Base-by-base conservation (phyloP, 2,113 vertebrate species). In the Tetrax tetrax region DNA sequence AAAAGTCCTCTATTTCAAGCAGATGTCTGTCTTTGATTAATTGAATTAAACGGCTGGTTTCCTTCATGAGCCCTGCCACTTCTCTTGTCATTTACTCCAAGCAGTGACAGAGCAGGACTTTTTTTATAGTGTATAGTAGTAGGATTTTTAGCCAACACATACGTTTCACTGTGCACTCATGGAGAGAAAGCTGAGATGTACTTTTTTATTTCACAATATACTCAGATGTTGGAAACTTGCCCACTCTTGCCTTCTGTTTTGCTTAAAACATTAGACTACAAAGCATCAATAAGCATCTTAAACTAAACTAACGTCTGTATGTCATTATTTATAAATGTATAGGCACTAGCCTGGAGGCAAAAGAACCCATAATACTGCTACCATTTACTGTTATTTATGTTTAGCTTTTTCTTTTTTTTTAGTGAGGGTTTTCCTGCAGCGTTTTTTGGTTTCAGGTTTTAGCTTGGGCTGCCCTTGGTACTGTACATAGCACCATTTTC, bases 191-290 rank as follows among this genome's bases (percentile, higher is more conserved):
- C 47, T 85, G 90, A 4, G 43, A 22, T 38, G 20, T 64, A 60
- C 37, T 57, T 68, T 89, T 75, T 75, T 75, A 53, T 92, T 92
- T 90, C 76, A 79, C 56, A 68, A 7, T 61, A 81, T 47, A 79
- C 9, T 20, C 38, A 81, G 35, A 64, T 53, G 72, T 63, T 91
- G 95, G 93, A 95, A 94, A 80, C 35, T 29, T 87, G 65, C 92
- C 94, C 14, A 13, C 24, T 61, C 71, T 71, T 83, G 60, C 70
- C 41, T 82, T 87, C 82, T 88, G 78, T 72, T 96, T 87, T 91
- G 56, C 56, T 77, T 93, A 72, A 81, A 94, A 87, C 25, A 28
- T 78, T 72, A 45, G 37, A 54, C 54, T 71, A 70, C 71, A 79
- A 68, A 89, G 54, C 63, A 83, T 50, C 91, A 95, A 89, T 45